These are phyloP conservation scores for Chloromyia formosa DNA, from an alignment of 2,888 invertebrate genomes.

Conservation along the genomic window DNA sequence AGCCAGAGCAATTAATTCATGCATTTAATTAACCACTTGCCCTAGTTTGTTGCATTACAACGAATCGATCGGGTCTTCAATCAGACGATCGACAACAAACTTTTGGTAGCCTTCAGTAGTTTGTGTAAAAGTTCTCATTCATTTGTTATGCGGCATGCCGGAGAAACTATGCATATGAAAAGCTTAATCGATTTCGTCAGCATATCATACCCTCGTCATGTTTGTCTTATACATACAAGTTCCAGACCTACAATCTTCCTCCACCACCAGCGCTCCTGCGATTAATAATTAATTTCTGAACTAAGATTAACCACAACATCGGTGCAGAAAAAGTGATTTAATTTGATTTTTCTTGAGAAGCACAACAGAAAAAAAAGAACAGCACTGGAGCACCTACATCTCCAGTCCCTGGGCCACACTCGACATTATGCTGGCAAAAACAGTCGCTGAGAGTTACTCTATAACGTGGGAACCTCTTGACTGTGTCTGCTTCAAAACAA, in stretches of 20 bases:
- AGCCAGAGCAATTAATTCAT: not conserved
- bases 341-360: constrained; percentile 20
- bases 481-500: constrained; percentile 10
- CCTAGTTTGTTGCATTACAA: not conserved
- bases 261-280: not conserved
- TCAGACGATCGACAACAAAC: not conserved
- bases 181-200: not conserved
- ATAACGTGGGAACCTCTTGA: constrained; percentile 30
- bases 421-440: not conserved
- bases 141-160: not conserved
- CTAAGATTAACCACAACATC: not conserved
- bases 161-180: not conserved
- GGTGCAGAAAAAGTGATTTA: constrained; percentile 24
- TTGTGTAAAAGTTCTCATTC: not conserved
- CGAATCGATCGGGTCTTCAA: not conserved
- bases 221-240: not conserved
- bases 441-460: not conserved
- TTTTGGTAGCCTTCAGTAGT: not conserved
- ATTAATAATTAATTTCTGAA: constrained; percentile 22
- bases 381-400: not conserved
- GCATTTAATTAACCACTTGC: not conserved
- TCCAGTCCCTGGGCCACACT: not conserved
- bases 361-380: constrained; percentile 1
- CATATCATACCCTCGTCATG: not conserved
- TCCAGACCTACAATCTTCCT: no score